Conservation (phyloP, 2,113 vertebrate species). For the Lampris incognitus region DNA sequence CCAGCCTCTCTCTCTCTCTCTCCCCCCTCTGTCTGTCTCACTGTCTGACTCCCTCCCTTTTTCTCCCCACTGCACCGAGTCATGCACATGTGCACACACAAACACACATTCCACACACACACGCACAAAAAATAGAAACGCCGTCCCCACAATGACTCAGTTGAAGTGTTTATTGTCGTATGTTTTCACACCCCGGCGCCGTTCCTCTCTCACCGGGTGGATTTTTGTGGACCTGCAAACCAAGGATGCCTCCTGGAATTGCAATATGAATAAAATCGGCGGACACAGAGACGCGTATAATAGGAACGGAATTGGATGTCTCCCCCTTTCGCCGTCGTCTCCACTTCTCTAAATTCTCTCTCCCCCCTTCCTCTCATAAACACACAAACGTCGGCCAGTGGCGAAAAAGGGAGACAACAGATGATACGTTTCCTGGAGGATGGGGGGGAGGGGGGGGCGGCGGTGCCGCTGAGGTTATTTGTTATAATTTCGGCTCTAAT, state of each 20-base stretch:
- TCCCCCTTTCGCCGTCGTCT: slow-evolving; percentile 13
- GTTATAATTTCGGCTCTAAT: slow-evolving; percentile 78
- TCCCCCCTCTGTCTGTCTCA: too few species aligned
- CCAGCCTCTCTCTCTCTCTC: too few species aligned
- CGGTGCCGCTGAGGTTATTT: slow-evolving; percentile 64
- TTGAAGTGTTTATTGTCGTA: slow-evolving; percentile 19
- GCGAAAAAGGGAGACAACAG: slow-evolving; percentile 48
- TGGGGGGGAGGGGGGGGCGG: background rate
- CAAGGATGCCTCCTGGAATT: slow-evolving; percentile 45
- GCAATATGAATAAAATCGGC: background rate
- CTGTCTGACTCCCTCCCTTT: background rate
- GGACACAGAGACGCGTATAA: background rate
- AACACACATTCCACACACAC: slow-evolving; percentile 1
- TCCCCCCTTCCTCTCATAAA: background rate
- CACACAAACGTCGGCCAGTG: slow-evolving; percentile 19
- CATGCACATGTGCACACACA: background rate
- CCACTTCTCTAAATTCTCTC: slow-evolving; percentile 12
- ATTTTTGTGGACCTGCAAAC: slow-evolving; percentile 25
- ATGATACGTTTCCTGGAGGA: slow-evolving; percentile 41
- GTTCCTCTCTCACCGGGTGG: slow-evolving; percentile 9
- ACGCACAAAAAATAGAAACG: slow-evolving; percentile 13
- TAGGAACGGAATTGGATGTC: background rate
- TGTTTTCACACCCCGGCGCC: slow-evolving; percentile 29
- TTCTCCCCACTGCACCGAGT: too few species aligned
- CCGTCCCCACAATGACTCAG: slow-evolving; percentile 16